Conservation (phyloP, 2,797 vertebrate species). For the Mormyrops attenuatus region DNA sequence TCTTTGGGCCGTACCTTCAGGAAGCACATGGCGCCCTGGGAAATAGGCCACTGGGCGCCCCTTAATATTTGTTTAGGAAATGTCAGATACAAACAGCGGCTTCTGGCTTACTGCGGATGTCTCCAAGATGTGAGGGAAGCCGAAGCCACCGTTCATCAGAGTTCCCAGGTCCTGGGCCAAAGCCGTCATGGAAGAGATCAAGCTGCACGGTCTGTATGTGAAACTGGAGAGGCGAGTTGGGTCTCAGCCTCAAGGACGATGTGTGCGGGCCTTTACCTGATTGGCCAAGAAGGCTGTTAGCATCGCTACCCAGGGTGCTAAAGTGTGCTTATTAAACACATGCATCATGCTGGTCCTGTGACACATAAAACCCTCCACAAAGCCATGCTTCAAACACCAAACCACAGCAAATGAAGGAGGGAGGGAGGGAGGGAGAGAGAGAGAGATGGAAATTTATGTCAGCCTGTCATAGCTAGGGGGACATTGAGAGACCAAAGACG, state of each 20-base stretch:
- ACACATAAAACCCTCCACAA: not conserved
- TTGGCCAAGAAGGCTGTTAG: conserved; percentile 33
- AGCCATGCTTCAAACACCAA: not conserved
- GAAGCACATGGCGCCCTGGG: not conserved
- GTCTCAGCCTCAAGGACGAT: conserved; percentile 47
- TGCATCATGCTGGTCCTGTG: conserved; percentile 17
- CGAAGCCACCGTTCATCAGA: not conserved
- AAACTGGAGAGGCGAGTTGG: not conserved
- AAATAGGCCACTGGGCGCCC: not conserved
- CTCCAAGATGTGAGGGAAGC: not conserved
- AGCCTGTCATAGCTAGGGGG: not conserved
- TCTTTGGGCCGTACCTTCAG: not conserved
- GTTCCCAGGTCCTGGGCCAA: not conserved
- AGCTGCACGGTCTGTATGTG: not conserved
- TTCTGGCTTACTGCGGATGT: not conserved
- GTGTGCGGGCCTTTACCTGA: conserved; percentile 39
- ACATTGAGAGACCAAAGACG: not conserved
- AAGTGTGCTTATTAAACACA: conserved; percentile 38
- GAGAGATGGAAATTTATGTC: not conserved
- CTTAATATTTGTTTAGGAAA: not conserved
- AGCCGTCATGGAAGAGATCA: not conserved
- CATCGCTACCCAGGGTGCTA: conserved; percentile 24
- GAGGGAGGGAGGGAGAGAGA: not conserved
- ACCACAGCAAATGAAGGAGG: not conserved
- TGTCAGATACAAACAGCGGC: not conserved